A percentile compares a stretch with the other conserved stretches of the same genome.
phyloP scores from a whole-genome alignment of 2,797 vertebrate genomes.

The Adelosebastes latens region DNA sequence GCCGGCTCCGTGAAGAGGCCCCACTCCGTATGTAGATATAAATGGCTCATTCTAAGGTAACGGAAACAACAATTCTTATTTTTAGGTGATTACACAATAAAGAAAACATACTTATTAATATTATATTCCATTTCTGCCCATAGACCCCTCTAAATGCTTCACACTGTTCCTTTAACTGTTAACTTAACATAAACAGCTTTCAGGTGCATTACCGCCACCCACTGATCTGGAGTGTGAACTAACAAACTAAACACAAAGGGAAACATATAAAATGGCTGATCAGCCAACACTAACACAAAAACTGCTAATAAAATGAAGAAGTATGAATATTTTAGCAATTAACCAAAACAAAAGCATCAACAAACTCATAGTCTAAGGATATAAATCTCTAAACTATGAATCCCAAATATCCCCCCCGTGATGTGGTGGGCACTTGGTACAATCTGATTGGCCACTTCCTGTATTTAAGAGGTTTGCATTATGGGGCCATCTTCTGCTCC shows the following conservation, averaged over 20 bases:
- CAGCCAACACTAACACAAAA: too few species aligned
- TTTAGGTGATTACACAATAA: too few species aligned
- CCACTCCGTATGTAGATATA: too few species aligned
- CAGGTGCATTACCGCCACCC: background rate
- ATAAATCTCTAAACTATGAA: background rate
- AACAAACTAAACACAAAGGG: background rate
- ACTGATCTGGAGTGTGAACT: background rate
- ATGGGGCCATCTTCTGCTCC: background rate
- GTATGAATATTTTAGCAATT: too few species aligned
- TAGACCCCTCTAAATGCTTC: too few species aligned
- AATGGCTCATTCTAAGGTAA: too few species aligned
- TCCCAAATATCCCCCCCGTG: background rate
- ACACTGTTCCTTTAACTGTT: too few species aligned
- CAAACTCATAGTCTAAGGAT: background rate
- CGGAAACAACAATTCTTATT: too few species aligned
- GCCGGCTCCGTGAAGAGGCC: too few species aligned
- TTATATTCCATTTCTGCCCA: too few species aligned
- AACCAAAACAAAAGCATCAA: background rate
- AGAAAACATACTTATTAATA: too few species aligned
- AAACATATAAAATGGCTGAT: background rate
- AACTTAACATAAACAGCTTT: background rate
- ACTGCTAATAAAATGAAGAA: too few species aligned
- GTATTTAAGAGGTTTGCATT: background rate
- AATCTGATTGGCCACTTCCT: background rate
- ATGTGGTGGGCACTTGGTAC: background rate